These are phyloP conservation scores for Mus caroli DNA, from an alignment of 2,797 vertebrate species.

Conservation along the genomic window DNA sequence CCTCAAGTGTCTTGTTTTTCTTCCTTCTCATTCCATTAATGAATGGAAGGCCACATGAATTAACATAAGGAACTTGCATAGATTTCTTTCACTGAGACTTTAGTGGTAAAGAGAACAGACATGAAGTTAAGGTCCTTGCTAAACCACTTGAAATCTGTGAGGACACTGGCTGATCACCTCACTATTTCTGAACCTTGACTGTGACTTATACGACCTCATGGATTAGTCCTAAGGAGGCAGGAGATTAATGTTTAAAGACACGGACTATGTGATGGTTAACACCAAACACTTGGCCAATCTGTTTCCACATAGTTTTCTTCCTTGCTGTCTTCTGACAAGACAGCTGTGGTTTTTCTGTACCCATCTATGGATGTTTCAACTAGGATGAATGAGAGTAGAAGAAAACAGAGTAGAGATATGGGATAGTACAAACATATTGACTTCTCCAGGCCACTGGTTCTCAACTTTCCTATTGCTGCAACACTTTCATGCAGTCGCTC, in stretches of 20 bases:
- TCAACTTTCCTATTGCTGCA: not conserved
- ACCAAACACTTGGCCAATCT: not conserved
- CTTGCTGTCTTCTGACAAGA: not conserved
- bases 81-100: not conserved
- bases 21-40: slow-evolving; percentile 42
- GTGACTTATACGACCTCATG: not conserved
- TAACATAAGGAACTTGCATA: not conserved
- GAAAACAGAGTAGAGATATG: not conserved
- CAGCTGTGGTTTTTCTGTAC: not conserved
- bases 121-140: not conserved
- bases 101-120: not conserved
- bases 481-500: not conserved
- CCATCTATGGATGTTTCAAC: not conserved
- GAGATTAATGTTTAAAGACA: not conserved
- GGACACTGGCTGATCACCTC: not conserved
- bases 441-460: not conserved
- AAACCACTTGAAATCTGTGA: not conserved
- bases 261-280: not conserved
- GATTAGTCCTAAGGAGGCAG: not conserved
- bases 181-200: not conserved
- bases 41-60: not conserved
- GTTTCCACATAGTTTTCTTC: not conserved
- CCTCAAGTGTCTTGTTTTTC: slow-evolving; percentile 54
- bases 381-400: not conserved
- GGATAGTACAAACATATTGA: not conserved